Conservation (phyloP, 2,797 vertebrate genomes). For the Rousettus madagascariensis region DNA sequence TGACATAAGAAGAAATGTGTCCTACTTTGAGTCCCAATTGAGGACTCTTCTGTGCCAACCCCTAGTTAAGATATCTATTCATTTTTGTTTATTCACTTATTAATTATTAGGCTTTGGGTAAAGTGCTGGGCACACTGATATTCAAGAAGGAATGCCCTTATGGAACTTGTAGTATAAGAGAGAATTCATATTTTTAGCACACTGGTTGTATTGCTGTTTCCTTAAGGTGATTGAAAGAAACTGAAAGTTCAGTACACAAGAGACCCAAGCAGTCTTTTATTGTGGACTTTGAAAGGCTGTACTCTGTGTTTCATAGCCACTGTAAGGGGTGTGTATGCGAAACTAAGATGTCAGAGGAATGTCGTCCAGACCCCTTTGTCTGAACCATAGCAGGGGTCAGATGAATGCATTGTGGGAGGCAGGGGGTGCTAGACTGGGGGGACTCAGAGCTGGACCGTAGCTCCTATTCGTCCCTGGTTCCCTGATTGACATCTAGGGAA, state of each 20-base stretch:
- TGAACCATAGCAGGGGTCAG: too few relatives aligned
- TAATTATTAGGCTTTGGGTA: neutral
- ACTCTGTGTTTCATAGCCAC: neutral
- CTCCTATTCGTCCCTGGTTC: neutral
- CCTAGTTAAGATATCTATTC: neutral
- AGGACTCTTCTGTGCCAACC: neutral
- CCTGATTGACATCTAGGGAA: neutral
- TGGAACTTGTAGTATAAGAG: neutral
- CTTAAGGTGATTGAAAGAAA: neutral
- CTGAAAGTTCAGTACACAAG: neutral
- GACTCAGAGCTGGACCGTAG: neutral
- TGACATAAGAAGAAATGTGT: neutral
- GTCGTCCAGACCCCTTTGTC: neutral
- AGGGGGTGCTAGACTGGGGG: neutral
- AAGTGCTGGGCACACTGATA: neutral
- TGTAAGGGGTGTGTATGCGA: neutral
- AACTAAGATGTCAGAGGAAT: fast-evolving
- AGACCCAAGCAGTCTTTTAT: neutral
- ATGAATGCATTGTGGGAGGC: too few relatives aligned
- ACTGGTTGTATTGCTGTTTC: neutral
- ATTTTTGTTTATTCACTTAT: neutral
- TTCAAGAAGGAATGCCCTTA: neutral
- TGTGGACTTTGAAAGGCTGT: neutral
- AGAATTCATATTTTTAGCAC: neutral
- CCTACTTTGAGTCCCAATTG: neutral